Base-by-base conservation (phyloP, 2,888 invertebrate species). In the Lymantria monacha region DNA sequence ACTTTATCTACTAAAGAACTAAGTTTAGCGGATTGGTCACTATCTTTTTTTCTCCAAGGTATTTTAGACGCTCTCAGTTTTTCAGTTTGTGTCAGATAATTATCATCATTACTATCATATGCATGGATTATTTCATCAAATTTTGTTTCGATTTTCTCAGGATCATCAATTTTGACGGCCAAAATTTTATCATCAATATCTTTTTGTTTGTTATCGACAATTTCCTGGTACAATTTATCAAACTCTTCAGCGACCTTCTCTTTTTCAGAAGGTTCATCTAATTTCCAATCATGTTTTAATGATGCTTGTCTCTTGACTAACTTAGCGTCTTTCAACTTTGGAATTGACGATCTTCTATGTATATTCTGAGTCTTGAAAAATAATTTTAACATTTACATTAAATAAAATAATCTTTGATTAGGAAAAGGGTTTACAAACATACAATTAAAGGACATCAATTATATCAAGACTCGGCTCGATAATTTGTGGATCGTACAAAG, bases 121-220 rank as follows among this genome's bases (percentile, higher is more conserved):
- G 80, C 79, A 42, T 89, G 85, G 30, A 88, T 83, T 11, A 90
- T 82, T 68, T 89, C 86, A 61, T 89, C 87, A 49, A 90, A 90
- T 44, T 72, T 81, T 0, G 70, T 79, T 38, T 89, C 89, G 0
- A 89, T 51, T 55, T 76, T 77, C 0, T 76, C 78, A 0, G 82
- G 79, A 12, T 87, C 83, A 22, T 82, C 81, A 3, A 83, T 59
- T 55, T 74, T 78, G 0, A 72, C 69, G n/a, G 69, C 69, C 0
- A 77, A 52, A 15, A 78, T 49, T 14, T 63, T 73, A 0, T 69
- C 69, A 36, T 79, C 70, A 3, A 74, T 49, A 11, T 44, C 60
- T 56, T 22, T 59, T 51, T 12, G 65, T 55, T 49, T 61, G 3
- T 47, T 47, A 10, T 78, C 74, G 1, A 79, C 69, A 3, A 85